Percentiles rank a stretch among this genome's conserved stretches.
phyloP scores from a whole-genome alignment of 2,797 vertebrate species.

The Ataeniobius toweri region DNA sequence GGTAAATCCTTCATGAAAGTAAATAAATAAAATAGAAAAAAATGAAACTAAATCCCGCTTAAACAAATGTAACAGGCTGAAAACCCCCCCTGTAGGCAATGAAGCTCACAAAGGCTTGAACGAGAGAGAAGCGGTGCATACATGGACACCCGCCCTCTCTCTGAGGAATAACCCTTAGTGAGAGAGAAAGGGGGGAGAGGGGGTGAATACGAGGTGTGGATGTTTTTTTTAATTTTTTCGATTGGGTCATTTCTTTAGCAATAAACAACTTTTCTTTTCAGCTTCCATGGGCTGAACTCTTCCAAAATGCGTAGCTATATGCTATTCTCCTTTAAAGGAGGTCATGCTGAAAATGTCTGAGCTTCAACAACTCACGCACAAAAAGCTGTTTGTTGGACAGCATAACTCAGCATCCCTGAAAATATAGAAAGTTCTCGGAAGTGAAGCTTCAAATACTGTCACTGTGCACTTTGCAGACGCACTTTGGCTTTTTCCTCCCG shows the following conservation, averaged over 20 bases:
- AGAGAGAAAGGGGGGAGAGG: neutral
- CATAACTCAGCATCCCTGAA: neutral
- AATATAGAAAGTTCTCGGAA: neutral
- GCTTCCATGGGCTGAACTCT: neutral
- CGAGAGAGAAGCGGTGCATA: neutral
- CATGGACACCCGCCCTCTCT: neutral
- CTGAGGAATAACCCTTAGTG: neutral
- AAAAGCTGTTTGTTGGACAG: neutral
- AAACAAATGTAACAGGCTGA: conserved; percentile 8
- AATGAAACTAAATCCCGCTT: neutral
- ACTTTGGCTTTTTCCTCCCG: neutral
- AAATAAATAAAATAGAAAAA: neutral
- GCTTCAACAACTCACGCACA: neutral
- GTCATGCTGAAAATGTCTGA: neutral
- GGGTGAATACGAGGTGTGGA: neutral
- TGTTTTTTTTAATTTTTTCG: neutral
- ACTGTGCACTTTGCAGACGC: neutral
- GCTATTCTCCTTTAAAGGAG: neutral
- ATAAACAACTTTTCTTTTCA: neutral
- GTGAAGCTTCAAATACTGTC: neutral
- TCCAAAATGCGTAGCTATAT: neutral
- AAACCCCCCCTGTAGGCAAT: neutral
- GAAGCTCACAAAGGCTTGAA: conserved; percentile 9
- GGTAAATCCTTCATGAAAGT: neutral
- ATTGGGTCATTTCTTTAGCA: neutral